Percentiles rank a stretch among this genome's conserved stretches.
Conservation (phyloP, 2,797 vertebrate species). For the Threskiornis aethiopicus region DNA sequence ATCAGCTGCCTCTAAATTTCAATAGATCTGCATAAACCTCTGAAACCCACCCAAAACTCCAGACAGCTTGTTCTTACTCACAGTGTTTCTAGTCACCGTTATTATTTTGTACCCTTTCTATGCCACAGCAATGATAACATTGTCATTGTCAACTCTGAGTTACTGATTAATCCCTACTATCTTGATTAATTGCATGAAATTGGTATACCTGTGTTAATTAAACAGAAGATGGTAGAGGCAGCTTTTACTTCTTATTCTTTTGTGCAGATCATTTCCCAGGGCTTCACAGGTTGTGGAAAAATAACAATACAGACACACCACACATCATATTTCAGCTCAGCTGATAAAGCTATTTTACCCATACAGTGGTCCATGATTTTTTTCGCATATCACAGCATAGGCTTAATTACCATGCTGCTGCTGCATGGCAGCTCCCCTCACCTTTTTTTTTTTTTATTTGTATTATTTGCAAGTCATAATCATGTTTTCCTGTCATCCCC, state of each 20-base stretch:
- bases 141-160: background rate
- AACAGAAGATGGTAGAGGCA: slow-evolving; percentile 15
- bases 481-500: slow-evolving; percentile 56
- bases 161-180: slow-evolving; percentile 53
- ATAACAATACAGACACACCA: background rate
- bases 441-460: background rate
- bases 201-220: slow-evolving; percentile 41
- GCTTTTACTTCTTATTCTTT: slow-evolving; percentile 34
- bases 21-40: background rate
- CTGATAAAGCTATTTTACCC: slow-evolving; percentile 32
- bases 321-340: background rate
- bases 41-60: background rate
- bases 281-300: background rate
- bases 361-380: background rate
- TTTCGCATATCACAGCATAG: background rate
- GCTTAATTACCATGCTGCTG: background rate
- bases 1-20: slow-evolving; percentile 7
- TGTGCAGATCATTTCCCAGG: slow-evolving; percentile 9
- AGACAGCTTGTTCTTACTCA: background rate
- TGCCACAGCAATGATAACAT: background rate
- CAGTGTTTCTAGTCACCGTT: background rate
- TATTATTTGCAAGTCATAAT: slow-evolving; percentile 42
- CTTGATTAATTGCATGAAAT: slow-evolving; percentile 63
- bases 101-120: background rate
- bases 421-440: background rate